Evolutionary conservation across 2,797 vertebrate species (phyloP).

Genomic region (Phataginus tricuspis): DNA sequence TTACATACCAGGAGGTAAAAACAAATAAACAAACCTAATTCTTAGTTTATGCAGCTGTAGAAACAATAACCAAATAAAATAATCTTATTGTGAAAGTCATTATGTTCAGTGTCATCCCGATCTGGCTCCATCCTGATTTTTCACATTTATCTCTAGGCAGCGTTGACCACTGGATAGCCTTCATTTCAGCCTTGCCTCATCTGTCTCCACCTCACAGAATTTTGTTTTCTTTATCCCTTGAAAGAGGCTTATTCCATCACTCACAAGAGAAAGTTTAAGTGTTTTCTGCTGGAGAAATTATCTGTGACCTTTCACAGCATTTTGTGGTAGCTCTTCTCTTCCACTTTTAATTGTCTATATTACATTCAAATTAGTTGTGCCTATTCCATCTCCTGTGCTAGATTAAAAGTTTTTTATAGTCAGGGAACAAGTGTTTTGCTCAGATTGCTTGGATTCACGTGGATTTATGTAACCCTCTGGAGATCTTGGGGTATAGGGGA

Average conservation of each 20-base stretch:
- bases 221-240: background rate
- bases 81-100: slow-evolving; percentile 54
- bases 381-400: background rate
- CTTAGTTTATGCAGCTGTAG: slow-evolving; percentile 9
- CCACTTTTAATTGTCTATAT: background rate
- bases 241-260: background rate
- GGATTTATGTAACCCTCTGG: background rate
- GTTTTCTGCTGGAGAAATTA: background rate
- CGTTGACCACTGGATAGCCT: background rate
- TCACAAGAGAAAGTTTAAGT: background rate
- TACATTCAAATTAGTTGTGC: background rate
- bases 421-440: background rate
- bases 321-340: background rate
- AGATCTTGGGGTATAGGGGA: background rate
- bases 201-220: background rate
- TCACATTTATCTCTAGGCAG: background rate
- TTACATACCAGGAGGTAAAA: background rate
- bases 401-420: background rate
- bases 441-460: background rate
- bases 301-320: background rate
- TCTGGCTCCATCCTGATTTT: slow-evolving; percentile 6
- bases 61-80: slow-evolving; percentile 43
- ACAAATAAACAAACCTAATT: slow-evolving; percentile 52
- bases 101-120: background rate
- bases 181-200: background rate